A percentile compares a stretch with the other conserved stretches of the same genome.
These are phyloP conservation scores for Tenthredo amoena DNA, from an alignment of 2,888 invertebrate species.

Conservation along the genomic window DNA sequence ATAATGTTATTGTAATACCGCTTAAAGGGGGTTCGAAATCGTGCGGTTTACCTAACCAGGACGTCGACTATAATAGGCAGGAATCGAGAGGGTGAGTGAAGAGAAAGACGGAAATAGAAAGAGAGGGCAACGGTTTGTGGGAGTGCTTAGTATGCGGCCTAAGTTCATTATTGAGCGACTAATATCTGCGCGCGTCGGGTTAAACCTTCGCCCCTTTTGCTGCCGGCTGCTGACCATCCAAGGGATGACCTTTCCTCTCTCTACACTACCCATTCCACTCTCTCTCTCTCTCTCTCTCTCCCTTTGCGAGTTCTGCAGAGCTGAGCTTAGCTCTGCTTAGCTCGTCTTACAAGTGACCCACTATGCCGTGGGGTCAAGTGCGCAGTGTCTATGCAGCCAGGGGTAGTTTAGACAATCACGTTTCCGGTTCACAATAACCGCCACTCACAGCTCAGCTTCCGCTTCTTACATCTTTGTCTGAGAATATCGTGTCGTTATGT, in stretches of 20 bases:
- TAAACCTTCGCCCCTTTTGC: slow-evolving; percentile 11
- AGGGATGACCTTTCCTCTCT: slow-evolving; percentile 1
- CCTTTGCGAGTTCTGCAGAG: background rate
- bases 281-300: background rate
- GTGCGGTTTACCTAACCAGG: slow-evolving; percentile 35
- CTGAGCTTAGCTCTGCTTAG: background rate
- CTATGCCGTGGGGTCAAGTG: slow-evolving; percentile 24
- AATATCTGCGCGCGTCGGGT: slow-evolving; percentile 50
- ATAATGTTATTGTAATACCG: slow-evolving; percentile 46
- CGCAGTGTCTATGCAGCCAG: slow-evolving; percentile 5
- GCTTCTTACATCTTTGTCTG: background rate
- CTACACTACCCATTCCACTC: background rate
- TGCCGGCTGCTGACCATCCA: slow-evolving; percentile 3
- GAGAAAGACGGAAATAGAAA: background rate
- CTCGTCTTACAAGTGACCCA: slow-evolving; percentile 28
- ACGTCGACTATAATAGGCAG: slow-evolving; percentile 25
- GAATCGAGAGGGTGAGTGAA: slow-evolving; percentile 3
- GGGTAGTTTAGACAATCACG: slow-evolving; percentile 7
- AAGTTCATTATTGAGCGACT: slow-evolving; percentile 56
- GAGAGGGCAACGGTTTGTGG: slow-evolving; percentile 15
- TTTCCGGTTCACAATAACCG: slow-evolving; percentile 6
- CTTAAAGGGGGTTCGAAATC: slow-evolving; percentile 19
- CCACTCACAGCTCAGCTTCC: background rate
- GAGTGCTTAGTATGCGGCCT: slow-evolving; percentile 53
- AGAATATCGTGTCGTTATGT: background rate